Evolutionary conservation across 2,888 invertebrate genomes (phyloP).

Genomic region (Idaea biselata): DNA sequence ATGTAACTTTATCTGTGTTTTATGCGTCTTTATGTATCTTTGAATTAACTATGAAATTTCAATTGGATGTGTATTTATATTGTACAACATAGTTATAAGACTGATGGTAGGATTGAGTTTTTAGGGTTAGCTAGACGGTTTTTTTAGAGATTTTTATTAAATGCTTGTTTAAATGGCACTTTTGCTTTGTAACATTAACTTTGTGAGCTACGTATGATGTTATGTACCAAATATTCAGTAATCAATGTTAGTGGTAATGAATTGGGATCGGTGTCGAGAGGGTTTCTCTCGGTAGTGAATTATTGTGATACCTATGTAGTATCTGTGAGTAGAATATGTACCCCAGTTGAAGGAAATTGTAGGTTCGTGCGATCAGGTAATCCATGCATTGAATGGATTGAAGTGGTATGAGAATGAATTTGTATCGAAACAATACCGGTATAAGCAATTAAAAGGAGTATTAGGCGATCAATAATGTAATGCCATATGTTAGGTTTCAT

Average conservation of each 20-base stretch:
- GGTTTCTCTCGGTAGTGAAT: slow-evolving; percentile 46
- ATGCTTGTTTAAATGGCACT: slow-evolving; percentile 58
- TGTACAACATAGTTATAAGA: slow-evolving; percentile 73
- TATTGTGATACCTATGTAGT: slow-evolving; percentile 59
- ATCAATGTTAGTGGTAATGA: slow-evolving; percentile 48
- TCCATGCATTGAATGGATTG: too few species aligned
- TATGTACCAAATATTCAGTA: slow-evolving; percentile 38
- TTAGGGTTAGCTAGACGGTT: slow-evolving; percentile 36
- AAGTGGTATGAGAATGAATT: too few species aligned
- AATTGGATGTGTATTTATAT: slow-evolving; percentile 40
- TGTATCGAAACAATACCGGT: too few species aligned
- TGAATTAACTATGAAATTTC: slow-evolving; percentile 34
- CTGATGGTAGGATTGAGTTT: slow-evolving; percentile 67
- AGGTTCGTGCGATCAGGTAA: slow-evolving; percentile 18
- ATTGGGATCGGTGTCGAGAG: slow-evolving; percentile 35
- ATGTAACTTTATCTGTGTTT: slow-evolving; percentile 53
- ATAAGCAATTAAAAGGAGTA: too few species aligned
- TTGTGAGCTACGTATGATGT: slow-evolving; percentile 43
- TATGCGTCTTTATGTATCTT: slow-evolving; percentile 39
- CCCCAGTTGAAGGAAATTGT: slow-evolving; percentile 45
- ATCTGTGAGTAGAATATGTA: slow-evolving; percentile 44
- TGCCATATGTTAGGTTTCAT: too few species aligned
- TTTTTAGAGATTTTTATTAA: slow-evolving; percentile 35
- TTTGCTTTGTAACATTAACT: slow-evolving; percentile 46
- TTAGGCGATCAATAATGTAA: too few species aligned